Evolutionary conservation across 2,113 vertebrate species (phyloP).

Genomic region (Lynx canadensis): DNA sequence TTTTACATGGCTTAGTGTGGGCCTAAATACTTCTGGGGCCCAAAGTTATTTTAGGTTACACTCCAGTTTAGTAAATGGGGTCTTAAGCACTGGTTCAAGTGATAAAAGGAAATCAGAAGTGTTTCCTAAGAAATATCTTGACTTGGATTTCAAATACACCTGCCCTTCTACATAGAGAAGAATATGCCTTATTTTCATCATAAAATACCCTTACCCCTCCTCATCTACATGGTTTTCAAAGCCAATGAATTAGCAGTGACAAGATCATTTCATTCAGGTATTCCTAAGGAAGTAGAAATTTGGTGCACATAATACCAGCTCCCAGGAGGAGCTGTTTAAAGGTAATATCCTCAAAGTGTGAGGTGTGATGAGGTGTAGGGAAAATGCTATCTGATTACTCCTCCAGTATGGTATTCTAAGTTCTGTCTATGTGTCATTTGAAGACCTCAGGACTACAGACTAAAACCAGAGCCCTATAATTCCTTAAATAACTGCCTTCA

Average conservation of each 20-base stretch:
- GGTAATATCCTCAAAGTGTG: neutral
- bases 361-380: neutral
- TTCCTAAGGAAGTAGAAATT: neutral
- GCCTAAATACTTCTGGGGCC: neutral
- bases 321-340: neutral
- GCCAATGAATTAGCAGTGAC: neutral
- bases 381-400: neutral
- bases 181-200: neutral
- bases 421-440: neutral
- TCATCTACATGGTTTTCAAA: neutral
- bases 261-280: neutral
- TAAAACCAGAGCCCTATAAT: neutral
- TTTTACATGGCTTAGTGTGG: neutral
- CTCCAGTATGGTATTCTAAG: neutral
- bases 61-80: neutral
- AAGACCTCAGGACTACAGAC: neutral
- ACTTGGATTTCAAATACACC: neutral
- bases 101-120: neutral
- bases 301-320: neutral
- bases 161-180: neutral
- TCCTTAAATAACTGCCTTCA: neutral
- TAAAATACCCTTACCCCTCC: neutral
- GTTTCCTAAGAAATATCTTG: neutral
- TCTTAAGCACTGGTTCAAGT: neutral
- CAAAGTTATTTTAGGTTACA: neutral